phyloP scores from a whole-genome alignment of 2,888 invertebrate genomes.

The Spilosoma lubricipeda region DNA sequence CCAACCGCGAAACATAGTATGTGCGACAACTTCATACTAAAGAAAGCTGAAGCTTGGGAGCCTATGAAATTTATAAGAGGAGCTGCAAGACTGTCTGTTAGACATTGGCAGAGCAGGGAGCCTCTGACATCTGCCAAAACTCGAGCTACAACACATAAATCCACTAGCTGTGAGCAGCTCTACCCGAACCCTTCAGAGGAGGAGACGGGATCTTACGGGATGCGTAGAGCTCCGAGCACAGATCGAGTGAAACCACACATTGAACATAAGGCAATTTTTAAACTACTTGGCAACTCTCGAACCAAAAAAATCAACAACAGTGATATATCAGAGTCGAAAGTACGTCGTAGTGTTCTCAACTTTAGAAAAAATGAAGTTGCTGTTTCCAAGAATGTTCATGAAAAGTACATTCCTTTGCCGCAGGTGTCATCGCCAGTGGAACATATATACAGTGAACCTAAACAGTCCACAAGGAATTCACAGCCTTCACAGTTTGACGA shows the following conservation, averaged over 20 bases:
- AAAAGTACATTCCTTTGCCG: conserved; percentile 81
- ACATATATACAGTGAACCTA: conserved; percentile 80
- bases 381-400: conserved; percentile 75
- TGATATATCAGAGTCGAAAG: conserved; percentile 74
- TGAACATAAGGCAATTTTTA: conserved; percentile 79
- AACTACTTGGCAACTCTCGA: conserved; percentile 77
- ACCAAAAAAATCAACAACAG: conserved; percentile 74
- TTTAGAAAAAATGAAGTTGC: conserved; percentile 74
- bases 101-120: conserved; percentile 84
- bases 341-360: conserved; percentile 77
- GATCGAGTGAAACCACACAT: conserved; percentile 77
- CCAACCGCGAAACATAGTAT: conserved; percentile 75
- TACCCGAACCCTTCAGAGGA: conserved; percentile 76
- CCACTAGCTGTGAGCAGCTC: conserved; percentile 83
- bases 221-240: conserved; percentile 82
- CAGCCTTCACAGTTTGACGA: conserved; percentile 72
- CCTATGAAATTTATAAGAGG: conserved; percentile 82
- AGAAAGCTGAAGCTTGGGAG: conserved; percentile 84
- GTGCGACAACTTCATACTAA: conserved; percentile 85
- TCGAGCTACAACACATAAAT: conserved; percentile 75
- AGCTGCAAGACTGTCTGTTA: conserved; percentile 83
- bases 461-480: conserved; percentile 66
- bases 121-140: conserved; percentile 77
- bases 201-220: conserved; percentile 71
- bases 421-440: conserved; percentile 72